Conservation (phyloP, 2,797 vertebrate species). For the Danio kyathit region DNA sequence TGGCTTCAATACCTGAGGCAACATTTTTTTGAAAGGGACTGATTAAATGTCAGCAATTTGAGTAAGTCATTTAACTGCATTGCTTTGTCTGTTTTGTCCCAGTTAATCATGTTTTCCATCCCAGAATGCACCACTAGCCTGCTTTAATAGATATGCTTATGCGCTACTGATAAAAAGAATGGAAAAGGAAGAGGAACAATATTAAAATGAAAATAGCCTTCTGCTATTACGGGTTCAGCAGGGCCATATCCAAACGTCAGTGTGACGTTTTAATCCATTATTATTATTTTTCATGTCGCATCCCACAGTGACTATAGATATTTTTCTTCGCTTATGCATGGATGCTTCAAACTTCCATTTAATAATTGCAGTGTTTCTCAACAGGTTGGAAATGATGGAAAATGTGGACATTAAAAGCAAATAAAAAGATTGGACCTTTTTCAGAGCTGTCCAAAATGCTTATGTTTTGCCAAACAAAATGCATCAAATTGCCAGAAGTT, state of each 20-base stretch:
- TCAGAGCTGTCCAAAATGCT: no score
- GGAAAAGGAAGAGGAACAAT: not conserved
- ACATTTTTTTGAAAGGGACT: conserved; percentile 8
- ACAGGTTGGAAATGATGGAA: no score
- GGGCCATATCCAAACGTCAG: not conserved
- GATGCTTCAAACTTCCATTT: no score
- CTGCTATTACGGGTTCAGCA: conserved; percentile 7
- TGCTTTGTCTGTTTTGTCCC: conserved; percentile 14
- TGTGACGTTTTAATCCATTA: conserved; percentile 1
- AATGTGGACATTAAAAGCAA: no score
- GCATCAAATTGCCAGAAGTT: no score
- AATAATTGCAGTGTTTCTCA: no score
- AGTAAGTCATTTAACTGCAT: not conserved
- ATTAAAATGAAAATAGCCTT: not conserved
- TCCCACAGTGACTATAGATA: not conserved
- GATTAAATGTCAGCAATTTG: conserved; percentile 27
- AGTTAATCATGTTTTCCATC: conserved; percentile 10
- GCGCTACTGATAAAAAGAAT: not conserved
- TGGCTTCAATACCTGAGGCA: not conserved
- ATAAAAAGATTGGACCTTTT: no score
- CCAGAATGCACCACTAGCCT: not conserved
- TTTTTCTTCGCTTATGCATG: no score
- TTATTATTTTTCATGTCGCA: not conserved
- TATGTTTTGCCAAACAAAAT: no score
- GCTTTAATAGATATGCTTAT: not conserved